Percentiles rank a stretch among this genome's conserved stretches.
Evolutionary conservation across 2,797 vertebrate genomes (phyloP).

Genomic region (Microhierax caerulescens): DNA sequence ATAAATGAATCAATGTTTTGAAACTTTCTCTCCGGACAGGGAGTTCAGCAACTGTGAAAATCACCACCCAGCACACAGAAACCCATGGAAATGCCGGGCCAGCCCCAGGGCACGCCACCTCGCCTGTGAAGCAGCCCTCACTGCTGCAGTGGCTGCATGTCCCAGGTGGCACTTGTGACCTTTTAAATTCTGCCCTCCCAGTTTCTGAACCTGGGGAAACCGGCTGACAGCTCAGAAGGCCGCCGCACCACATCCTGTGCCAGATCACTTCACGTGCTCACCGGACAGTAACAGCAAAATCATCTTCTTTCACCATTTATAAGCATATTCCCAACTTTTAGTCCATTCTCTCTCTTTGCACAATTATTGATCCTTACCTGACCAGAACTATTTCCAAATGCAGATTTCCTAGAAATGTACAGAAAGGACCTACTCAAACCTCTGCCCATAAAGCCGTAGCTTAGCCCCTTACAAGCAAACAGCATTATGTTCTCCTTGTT

Average conservation of each 20-base stretch:
- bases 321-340: background rate
- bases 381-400: background rate
- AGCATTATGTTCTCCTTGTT: background rate
- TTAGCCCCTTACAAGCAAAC: background rate
- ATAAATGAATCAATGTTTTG: rapidly evolving
- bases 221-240: rapidly evolving
- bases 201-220: background rate
- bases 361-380: background rate
- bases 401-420: background rate
- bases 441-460: background rate
- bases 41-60: background rate
- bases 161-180: background rate
- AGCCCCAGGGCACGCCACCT: background rate
- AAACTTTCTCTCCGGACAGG: background rate
- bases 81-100: background rate
- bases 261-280: background rate
- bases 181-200: background rate
- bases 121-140: rapidly evolving
- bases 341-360: background rate
- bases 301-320: background rate
- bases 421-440: background rate
- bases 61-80: background rate
- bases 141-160: background rate
- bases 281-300: background rate
- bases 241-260: rapidly evolving